phyloP scores from a whole-genome alignment of 1,140 invertebrate species.

The Temnothorax nylanderi region DNA sequence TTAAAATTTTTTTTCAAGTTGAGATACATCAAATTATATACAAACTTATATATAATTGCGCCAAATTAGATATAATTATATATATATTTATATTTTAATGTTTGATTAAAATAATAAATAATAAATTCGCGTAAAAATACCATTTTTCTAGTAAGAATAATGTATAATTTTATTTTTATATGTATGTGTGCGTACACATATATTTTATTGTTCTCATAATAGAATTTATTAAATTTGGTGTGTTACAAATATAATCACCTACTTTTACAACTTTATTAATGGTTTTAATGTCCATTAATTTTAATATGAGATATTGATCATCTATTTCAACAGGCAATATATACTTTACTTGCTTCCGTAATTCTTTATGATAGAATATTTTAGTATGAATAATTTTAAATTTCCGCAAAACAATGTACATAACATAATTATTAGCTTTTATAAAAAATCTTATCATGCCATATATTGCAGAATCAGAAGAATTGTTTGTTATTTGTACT shows the following conservation, averaged over 20 bases:
- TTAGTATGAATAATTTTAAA: conserved; percentile 1
- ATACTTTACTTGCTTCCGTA: neutral
- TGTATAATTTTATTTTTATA: too few species aligned
- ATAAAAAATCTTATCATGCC: neutral
- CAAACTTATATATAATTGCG: too few species aligned
- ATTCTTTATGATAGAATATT: neutral
- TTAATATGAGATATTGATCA: neutral
- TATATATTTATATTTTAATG: too few species aligned
- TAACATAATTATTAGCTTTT: neutral
- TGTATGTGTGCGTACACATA: too few species aligned
- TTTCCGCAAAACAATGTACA: neutral
- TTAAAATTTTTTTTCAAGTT: too few species aligned
- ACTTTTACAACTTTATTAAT: conserved; percentile 15
- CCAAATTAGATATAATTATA: too few species aligned
- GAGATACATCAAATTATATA: too few species aligned
- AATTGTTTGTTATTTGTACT: neutral
- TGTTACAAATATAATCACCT: too few species aligned
- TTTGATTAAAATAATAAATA: too few species aligned
- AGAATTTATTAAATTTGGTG: too few species aligned
- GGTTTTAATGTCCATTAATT: neutral
- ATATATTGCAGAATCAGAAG: neutral
- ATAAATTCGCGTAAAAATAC: too few species aligned
- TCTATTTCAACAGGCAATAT: neutral
- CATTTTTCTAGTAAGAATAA: too few species aligned
- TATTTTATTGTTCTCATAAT: neutral